Evolutionary conservation across 2,888 invertebrate genomes (phyloP), one percentile per base, ranked within the genome.

Genomic region (Panzeria rudis): DNA sequence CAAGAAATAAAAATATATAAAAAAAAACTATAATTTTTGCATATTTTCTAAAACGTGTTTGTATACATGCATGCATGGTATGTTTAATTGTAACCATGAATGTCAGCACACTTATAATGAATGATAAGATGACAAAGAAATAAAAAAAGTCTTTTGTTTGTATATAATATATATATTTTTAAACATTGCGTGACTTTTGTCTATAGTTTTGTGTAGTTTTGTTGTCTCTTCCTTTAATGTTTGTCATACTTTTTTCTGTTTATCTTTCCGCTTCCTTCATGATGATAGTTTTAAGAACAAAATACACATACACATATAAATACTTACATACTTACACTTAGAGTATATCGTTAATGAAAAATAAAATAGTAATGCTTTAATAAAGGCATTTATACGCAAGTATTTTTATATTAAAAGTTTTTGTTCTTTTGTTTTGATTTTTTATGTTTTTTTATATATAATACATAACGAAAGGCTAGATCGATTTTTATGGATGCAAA

Each of bases 141-240:
- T 71, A 38, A 20, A 25, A 59, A 61, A 41, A 62, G 2, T 38
- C 54, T 35, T 50, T 59, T 50, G 17, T 80, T 64, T 75, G 23
- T 25, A 50, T 35, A 25, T 64, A 35, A 56, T 7, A 13, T 32
- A 41, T 29, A 25, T 73, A 38, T 13, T n/a, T 17, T 1, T 17
- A 11, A 59, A 32, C 38, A 52, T 85, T 78, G 85, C 85, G 82
- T 85, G 85, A 85, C 85, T 82, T 78, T 75, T 78, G 82, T 78
- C 69, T 82, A 66, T 78, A 59, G 47, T 59, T 64, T 61, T 71
- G 6, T 59, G 23, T 50, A 50, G n/a, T 68, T 77, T 68, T 38
- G 9, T 56, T 62, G 29, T 62, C 62, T 17, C 41, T 17, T 13
- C 32, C 29, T 52, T 44, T 56, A 44, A 66, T 73, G 62, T 69